Conservation (phyloP, 1,140 invertebrate genomes). For the Plectus sambesii region DNA sequence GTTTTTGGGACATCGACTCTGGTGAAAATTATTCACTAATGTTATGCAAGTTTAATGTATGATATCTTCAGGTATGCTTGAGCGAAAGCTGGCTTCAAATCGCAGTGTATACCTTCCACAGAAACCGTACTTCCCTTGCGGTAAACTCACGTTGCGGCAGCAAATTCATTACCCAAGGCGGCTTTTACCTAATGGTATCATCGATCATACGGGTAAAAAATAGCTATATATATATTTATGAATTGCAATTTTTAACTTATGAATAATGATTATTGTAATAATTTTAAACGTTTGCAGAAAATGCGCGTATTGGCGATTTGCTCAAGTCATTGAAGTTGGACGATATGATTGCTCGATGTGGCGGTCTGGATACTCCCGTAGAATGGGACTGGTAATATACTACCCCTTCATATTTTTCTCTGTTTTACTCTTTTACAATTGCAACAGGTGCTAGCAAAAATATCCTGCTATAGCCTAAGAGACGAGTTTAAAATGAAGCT, state of each 20-base stretch:
- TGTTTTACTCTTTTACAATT: no score
- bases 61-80: constrained; percentile 39
- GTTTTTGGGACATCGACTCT: constrained; percentile 51
- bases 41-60: constrained; percentile 20
- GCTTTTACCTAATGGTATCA: no score
- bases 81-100: constrained; percentile 27
- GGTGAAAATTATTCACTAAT: constrained; percentile 38
- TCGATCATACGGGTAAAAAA: no score
- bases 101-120: constrained; percentile 53
- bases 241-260: no score
- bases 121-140: constrained; percentile 54
- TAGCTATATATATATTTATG: no score
- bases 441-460: no score
- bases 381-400: constrained; percentile 24
- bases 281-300: constrained; percentile 21
- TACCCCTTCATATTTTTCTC: constrained; percentile 1
- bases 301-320: constrained; percentile 12
- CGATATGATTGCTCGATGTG: constrained; percentile 12
- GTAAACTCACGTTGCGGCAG: constrained; percentile 48
- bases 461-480: no score
- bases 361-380: constrained; percentile 11
- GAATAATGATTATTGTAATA: no score
- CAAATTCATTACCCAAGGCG: constrained; percentile 48
- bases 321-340: constrained; percentile 14
- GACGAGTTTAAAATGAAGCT: no score